Evolutionary conservation across 2,888 invertebrate species (phyloP), one percentile per base, ranked within the genome.

Genomic region (Dromius quadrimaculatus): DNA sequence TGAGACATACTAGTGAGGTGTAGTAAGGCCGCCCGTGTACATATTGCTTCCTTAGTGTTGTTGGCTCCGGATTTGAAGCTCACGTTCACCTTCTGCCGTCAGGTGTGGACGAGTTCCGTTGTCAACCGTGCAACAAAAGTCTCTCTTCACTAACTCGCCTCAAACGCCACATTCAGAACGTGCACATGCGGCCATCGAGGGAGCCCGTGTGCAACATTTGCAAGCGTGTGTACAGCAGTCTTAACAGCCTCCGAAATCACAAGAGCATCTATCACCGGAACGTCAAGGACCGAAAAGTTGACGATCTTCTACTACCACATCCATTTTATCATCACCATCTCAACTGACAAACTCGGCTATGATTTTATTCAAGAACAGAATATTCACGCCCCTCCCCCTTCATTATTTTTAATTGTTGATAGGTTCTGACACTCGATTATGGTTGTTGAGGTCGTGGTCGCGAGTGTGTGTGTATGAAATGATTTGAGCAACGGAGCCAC

Each of bases 181-280:
- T 93, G 80, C 94, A 94, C 87, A 92, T 93, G 90, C 88, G 92
- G 80, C 93, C 93, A 79, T 92, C 93, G 83, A 89, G 93, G 86
- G 93, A 93, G 86, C 93, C 93, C 76, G 92, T 93, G 82, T 94
- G 94, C 88, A 93, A 92, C 87, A 93, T 94, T 83, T 94, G 94
- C 88, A 93, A 93, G 84, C 91, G 94, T 82, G 93, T 93, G 78
- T 94, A 94, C 87, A 93, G 93, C 87, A 94, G 93, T 82, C 88
- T 94, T 80, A 94, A 94, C 87, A 93, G 93, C 83, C 88, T 94
- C 80, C 88, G 94, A 84, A 94, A 94, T 87, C 94, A 94, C 88
- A 93, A 93, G 89, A 93, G 93, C 84, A 93, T 94, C 87, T 94
- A 94, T 85, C 94, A 94, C 85, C 90, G 94, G 85, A 89, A 88